phyloP scores from a whole-genome alignment of 2,113 vertebrate genomes.

The Callionymus lyra region DNA sequence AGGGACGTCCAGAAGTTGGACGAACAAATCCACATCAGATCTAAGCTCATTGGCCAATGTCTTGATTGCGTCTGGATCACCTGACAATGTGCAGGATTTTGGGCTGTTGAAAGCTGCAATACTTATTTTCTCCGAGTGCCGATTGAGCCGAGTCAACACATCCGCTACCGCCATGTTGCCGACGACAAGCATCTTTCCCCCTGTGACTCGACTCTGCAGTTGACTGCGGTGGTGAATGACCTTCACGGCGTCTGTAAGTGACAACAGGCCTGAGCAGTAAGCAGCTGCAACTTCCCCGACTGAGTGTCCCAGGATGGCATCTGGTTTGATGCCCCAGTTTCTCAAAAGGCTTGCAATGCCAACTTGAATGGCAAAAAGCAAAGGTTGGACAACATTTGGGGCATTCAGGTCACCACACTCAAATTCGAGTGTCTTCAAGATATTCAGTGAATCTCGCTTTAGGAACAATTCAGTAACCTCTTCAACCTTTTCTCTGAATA shows the following conservation, averaged over 20 bases:
- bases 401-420: conserved; percentile 53
- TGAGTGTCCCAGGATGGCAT: conserved; percentile 67
- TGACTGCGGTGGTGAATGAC: conserved; percentile 70
- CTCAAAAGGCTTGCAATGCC: conserved; percentile 67
- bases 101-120: conserved; percentile 81
- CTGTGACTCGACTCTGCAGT: conserved; percentile 66
- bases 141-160: conserved; percentile 53
- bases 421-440: conserved; percentile 54
- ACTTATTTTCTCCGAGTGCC: conserved; percentile 61
- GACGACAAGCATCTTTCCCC: conserved; percentile 76
- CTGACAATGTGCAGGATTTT: conserved; percentile 74
- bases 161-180: conserved; percentile 69
- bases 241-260: conserved; percentile 76
- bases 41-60: conserved; percentile 54
- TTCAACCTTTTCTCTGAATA: conserved; percentile 70
- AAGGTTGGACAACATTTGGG: conserved; percentile 66
- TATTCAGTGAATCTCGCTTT: conserved; percentile 34
- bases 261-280: conserved; percentile 74
- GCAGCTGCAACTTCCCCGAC: conserved; percentile 78
- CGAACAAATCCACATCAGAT: conserved; percentile 65
- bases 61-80: conserved; percentile 61
- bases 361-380: conserved; percentile 77
- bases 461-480: conserved; percentile 59
- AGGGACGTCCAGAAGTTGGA: conserved; percentile 68
- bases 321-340: conserved; percentile 72